phyloP scores from a whole-genome alignment of 30 jellyfish, hydroid and myxozoan genomes.

The Nemopilema nomurai region DNA sequence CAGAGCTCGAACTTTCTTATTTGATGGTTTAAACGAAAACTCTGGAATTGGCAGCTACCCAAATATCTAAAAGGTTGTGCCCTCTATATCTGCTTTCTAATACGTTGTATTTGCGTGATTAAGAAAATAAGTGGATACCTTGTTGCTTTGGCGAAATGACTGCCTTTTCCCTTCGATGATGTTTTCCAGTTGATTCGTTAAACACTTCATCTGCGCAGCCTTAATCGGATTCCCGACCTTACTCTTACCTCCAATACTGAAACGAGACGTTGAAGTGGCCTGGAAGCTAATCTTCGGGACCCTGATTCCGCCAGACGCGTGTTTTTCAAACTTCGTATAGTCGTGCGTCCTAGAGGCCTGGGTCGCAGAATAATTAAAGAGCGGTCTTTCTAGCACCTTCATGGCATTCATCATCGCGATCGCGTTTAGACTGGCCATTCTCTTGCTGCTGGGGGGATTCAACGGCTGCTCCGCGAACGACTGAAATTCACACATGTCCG shows the following conservation, averaged over 20 bases:
- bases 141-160: constrained; percentile 28
- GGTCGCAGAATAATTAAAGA: constrained; percentile 5
- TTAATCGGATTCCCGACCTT: constrained; percentile 45
- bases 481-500: constrained; percentile 42
- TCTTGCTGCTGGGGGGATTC: constrained; percentile 42
- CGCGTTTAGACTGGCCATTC: constrained; percentile 76
- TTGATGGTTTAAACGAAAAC: too few relatives aligned
- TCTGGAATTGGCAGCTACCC: too few relatives aligned
- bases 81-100: too few relatives aligned
- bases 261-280: constrained; percentile 84
- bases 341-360: constrained; percentile 28
- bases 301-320: constrained; percentile 21
- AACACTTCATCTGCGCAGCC: constrained; percentile 55
- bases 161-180: constrained; percentile 48
- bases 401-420: constrained; percentile 87
- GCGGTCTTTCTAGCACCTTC: constrained; percentile 66
- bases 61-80: too few relatives aligned
- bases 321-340: constrained; percentile 9
- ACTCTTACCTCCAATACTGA: constrained; percentile 51
- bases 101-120: background rate
- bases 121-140: constrained; percentile 11
- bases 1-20: too few relatives aligned
- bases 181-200: constrained; percentile 49
- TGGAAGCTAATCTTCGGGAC: constrained; percentile 74
- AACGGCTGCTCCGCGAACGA: background rate